phyloP scores from a whole-genome alignment of 2,888 invertebrate genomes.

The Anticlea derivata region DNA sequence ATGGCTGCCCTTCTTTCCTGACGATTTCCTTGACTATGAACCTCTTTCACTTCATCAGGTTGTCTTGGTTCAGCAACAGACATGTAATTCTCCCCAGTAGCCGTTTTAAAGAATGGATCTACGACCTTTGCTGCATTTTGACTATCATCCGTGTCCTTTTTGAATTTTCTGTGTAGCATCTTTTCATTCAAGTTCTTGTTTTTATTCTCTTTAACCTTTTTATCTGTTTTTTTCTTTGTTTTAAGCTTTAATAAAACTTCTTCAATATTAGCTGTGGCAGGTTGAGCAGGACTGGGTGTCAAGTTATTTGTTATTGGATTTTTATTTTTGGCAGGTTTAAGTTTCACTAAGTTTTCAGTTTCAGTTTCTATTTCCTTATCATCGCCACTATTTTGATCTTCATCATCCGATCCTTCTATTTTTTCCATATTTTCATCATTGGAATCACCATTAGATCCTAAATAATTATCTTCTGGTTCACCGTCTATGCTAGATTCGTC shows the following conservation, averaged over 20 bases:
- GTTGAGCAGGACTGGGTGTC: conserved; percentile 1
- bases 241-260: conserved; percentile 10
- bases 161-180: conserved; percentile 60
- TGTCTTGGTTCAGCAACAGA: conserved; percentile 71
- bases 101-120: conserved; percentile 77
- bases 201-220: conserved; percentile 64
- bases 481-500: conserved; percentile 24
- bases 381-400: conserved; percentile 24
- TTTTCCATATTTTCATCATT: conserved; percentile 26
- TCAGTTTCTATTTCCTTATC: conserved; percentile 23
- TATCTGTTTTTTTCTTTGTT: conserved; percentile 37
- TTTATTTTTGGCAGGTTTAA: conserved; percentile 12
- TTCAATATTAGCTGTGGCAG: conserved; percentile 15
- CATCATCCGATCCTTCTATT: conserved; percentile 14
- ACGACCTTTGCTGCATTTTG: conserved; percentile 55
- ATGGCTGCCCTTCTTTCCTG: conserved; percentile 70
- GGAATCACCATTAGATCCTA: conserved; percentile 15
- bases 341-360: conserved; percentile 21
- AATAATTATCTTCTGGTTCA: conserved; percentile 28
- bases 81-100: conserved; percentile 73
- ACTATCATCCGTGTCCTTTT: conserved; percentile 50
- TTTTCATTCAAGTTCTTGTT: conserved; percentile 71
- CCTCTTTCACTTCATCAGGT: conserved; percentile 74
- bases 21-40: conserved; percentile 71
- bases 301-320: conserved; percentile 15